Evolutionary conservation across 2,113 vertebrate genomes (phyloP).

Genomic region (Eretmodus cyanostictus): DNA sequence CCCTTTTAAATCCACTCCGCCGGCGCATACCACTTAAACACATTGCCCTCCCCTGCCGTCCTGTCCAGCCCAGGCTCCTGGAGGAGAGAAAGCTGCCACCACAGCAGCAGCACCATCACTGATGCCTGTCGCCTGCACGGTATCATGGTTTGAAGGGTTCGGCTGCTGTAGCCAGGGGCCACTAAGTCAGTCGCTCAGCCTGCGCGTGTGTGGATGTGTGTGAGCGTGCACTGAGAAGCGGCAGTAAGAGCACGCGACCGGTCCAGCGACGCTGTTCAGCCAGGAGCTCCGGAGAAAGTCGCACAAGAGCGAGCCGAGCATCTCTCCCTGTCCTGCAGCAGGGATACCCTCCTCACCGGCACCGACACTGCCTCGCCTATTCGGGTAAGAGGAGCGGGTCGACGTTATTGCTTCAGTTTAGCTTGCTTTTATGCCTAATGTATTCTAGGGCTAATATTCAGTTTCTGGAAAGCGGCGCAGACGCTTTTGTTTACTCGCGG

Average conservation of each 20-base stretch:
- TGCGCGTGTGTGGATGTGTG: neutral
- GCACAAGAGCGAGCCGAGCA: constrained; percentile 6
- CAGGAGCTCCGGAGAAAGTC: neutral
- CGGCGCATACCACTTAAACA: constrained; percentile 31
- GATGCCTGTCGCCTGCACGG: constrained; percentile 38
- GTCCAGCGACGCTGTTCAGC: neutral
- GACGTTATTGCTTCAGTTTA: neutral
- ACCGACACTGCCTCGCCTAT: neutral
- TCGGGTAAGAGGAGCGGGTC: constrained; percentile 54
- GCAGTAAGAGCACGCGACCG: neutral
- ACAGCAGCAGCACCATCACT: constrained; percentile 7
- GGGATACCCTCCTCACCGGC: neutral
- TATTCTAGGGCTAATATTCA: neutral
- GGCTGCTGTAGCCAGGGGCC: constrained; percentile 48
- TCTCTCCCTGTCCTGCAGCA: constrained; percentile 20
- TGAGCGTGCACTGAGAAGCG: neutral
- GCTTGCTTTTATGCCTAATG: neutral
- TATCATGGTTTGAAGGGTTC: constrained; percentile 63
- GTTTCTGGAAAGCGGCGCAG: neutral
- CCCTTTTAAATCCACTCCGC: constrained; percentile 64
- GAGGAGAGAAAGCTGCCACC: neutral
- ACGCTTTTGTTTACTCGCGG: constrained; percentile 6
- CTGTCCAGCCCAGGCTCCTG: constrained; percentile 12
- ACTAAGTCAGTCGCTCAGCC: neutral
- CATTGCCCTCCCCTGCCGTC: constrained; percentile 29